Conservation (phyloP, 2,113 vertebrate species). For the Sebastes schlegelii region DNA sequence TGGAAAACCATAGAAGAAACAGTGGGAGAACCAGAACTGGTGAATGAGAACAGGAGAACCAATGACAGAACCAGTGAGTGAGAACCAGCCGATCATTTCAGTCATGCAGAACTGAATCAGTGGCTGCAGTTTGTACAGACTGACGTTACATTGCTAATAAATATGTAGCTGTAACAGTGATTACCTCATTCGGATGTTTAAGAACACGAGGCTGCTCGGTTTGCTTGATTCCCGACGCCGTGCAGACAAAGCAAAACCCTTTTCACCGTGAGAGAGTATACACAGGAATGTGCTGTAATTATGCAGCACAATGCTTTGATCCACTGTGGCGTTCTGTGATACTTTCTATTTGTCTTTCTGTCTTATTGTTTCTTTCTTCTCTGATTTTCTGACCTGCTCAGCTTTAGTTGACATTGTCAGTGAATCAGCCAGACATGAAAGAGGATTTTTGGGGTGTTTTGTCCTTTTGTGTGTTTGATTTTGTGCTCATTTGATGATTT, state of each 20-base stretch:
- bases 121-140: background rate
- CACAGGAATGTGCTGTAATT: constrained; percentile 11
- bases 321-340: background rate
- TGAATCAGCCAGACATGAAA: background rate
- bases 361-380: background rate
- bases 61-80: background rate
- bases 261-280: background rate
- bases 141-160: background rate
- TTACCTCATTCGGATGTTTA: background rate
- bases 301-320: background rate
- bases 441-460: background rate
- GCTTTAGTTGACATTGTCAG: background rate
- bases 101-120: background rate
- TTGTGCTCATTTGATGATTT: background rate
- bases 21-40: background rate
- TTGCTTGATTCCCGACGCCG: background rate
- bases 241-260: background rate
- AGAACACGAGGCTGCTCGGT: background rate
- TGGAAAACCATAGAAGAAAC: too few relatives aligned
- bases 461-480: background rate
- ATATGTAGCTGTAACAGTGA: background rate
- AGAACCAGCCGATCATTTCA: background rate
- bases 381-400: background rate
- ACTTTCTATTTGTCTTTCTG: background rate
- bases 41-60: background rate